Conservation (phyloP, 2,888 invertebrate genomes). For the Artemia sinica region DNA sequence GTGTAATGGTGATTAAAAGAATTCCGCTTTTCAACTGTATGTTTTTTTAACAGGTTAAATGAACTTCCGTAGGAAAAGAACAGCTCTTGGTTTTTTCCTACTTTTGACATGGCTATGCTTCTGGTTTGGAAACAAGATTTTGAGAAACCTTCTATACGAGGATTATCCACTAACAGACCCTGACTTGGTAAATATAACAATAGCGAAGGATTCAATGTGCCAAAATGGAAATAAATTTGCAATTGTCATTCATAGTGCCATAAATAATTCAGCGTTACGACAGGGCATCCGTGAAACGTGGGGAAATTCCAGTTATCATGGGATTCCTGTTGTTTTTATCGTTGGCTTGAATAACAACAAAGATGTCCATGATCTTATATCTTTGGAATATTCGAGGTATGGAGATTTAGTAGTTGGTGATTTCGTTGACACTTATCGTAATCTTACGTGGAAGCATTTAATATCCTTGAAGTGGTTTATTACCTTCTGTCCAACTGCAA, state of each 20-base stretch:
- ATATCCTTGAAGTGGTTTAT: background rate
- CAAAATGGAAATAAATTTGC: background rate
- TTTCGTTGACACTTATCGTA: background rate
- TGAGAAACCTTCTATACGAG: too few species aligned
- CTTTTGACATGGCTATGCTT: too few species aligned
- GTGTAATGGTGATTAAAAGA: too few species aligned
- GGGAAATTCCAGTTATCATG: background rate
- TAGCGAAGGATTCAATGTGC: background rate
- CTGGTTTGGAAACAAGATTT: too few species aligned
- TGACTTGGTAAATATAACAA: background rate
- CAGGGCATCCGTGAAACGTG: conserved; percentile 1
- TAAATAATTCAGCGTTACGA: background rate
- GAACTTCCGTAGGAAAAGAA: too few species aligned
- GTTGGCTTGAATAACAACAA: background rate
- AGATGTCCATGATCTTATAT: background rate
- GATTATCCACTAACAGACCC: background rate
- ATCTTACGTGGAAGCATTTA: conserved; percentile 2
- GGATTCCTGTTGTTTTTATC: conserved; percentile 1
- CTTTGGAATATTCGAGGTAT: background rate
- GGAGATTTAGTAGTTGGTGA: conserved; percentile 8
- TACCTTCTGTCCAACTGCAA: background rate
- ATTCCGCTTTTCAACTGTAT: too few species aligned
- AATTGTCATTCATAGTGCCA: conserved; percentile 1
- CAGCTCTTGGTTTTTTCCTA: too few species aligned
- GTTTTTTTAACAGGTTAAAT: too few species aligned